phyloP scores from a whole-genome alignment of 2,113 vertebrate species.

The Ciconia boyciana region DNA sequence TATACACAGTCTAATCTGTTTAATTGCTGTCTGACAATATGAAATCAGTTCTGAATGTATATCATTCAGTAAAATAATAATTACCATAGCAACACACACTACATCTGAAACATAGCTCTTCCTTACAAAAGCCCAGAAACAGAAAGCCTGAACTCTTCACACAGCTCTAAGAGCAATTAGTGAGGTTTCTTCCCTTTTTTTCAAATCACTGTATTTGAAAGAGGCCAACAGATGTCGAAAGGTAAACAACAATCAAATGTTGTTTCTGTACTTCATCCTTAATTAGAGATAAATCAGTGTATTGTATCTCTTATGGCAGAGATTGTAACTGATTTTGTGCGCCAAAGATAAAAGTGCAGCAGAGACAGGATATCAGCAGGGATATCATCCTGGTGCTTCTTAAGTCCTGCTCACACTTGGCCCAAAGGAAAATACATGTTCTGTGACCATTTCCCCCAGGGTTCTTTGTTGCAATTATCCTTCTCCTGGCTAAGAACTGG shows the following conservation, averaged over 20 bases:
- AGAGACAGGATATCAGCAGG: not conserved
- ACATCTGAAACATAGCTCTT: slow-evolving; percentile 47
- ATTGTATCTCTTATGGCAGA: slow-evolving; percentile 20
- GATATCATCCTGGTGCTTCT: not conserved
- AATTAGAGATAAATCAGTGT: slow-evolving; percentile 39
- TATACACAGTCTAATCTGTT: slow-evolving; percentile 59
- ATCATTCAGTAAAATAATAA: slow-evolving; percentile 70
- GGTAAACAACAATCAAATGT: slow-evolving; percentile 56
- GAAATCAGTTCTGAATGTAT: slow-evolving; percentile 65
- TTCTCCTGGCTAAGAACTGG: not conserved
- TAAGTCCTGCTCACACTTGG: not conserved
- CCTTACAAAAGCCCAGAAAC: slow-evolving; percentile 32
- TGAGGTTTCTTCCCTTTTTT: slow-evolving; percentile 45
- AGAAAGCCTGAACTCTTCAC: slow-evolving; percentile 58
- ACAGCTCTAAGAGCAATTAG: slow-evolving; percentile 48
- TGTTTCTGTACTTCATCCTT: slow-evolving; percentile 6
- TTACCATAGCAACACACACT: slow-evolving; percentile 72
- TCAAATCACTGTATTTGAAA: slow-evolving; percentile 46
- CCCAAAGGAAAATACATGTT: not conserved
- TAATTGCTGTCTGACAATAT: slow-evolving; percentile 68
- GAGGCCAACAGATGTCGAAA: slow-evolving; percentile 34
- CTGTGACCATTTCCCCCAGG: not conserved
- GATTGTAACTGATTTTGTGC: not conserved
- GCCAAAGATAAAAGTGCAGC: not conserved
- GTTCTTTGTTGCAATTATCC: not conserved